Evolutionary conservation across 2,888 invertebrate species (phyloP), one percentile per base, ranked within the genome.

Genomic region (Omphaloscelis lunosa): DNA sequence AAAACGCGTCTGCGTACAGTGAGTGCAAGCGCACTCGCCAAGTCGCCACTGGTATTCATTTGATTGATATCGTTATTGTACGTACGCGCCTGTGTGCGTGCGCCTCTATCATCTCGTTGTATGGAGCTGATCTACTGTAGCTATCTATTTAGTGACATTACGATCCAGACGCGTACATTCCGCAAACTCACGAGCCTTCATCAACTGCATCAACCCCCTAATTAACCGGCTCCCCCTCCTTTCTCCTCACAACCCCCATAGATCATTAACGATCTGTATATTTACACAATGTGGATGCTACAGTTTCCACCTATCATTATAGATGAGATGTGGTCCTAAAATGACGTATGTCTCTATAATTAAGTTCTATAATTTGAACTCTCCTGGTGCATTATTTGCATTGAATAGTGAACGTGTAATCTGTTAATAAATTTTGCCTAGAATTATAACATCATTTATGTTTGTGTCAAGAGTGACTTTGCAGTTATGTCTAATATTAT

Each of bases 231-330:
- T 39, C 77, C 75, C 66, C 69, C 41, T 48, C 41, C 62, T 15
- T 53, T 12, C n/a, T 62, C 34, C 20, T 51, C 58, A 56, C 63
- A 76, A 34, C 34, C 77, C 75, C 73, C 70, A 83, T 86, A 89
- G 83, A 85, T 89, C 89, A 89, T 88, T 89, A 88, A 85, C 85
- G 87, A 88, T 78, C 80, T 82, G 85, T 85, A 75, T 88, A 89
- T 89, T 88, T 88, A 84, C 83, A 81, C 83, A 85, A 83, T 80
- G 80, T 82, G 69, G 73, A 78, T 72, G 82, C 72, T 72, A 82
- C 67, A 58, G 62, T 76, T 75, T 75, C 77, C 79, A 68, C 76
- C 73, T 83, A 76, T 84, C 83, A 77, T 75, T 78, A 82, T 27
- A 79, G 68, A 69, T 63, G 61, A 23, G 12, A 61, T 65, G 59